phyloP scores from a whole-genome alignment of 2,113 vertebrate genomes.

The Tautogolabrus adspersus region DNA sequence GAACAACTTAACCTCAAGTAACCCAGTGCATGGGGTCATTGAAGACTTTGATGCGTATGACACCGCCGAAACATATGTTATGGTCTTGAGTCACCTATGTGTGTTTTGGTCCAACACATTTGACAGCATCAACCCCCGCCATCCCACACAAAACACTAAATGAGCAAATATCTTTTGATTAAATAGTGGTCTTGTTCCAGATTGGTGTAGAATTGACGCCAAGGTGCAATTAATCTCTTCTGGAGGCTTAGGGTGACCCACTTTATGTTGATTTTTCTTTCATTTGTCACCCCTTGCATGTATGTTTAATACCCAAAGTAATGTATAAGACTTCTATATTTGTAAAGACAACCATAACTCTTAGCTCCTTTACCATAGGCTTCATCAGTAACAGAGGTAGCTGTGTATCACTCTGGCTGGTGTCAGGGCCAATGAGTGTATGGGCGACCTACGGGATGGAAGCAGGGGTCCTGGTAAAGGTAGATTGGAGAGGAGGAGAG shows the following conservation, averaged over 20 bases:
- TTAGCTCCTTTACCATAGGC: background rate
- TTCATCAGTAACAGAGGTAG: conserved; percentile 1
- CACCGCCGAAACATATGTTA: background rate
- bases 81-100: background rate
- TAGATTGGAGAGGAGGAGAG: conserved; percentile 67
- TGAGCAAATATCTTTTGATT: background rate
- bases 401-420: conserved; percentile 33
- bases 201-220: background rate
- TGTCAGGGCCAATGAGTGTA: conserved; percentile 35
- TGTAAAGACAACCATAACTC: background rate
- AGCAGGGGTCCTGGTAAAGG: conserved; percentile 69
- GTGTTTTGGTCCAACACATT: background rate
- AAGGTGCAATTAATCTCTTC: background rate
- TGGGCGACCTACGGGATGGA: conserved; percentile 33
- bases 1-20: background rate
- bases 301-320: background rate
- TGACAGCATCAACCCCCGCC: background rate
- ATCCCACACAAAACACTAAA: background rate
- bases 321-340: background rate
- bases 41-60: background rate
- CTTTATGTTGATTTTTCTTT: background rate
- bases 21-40: background rate
- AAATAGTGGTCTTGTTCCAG: background rate
- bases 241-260: background rate
- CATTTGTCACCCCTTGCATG: background rate